These are phyloP conservation scores for Esperia sulphurella DNA, from an alignment of 2,888 invertebrate species.

Conservation along the genomic window DNA sequence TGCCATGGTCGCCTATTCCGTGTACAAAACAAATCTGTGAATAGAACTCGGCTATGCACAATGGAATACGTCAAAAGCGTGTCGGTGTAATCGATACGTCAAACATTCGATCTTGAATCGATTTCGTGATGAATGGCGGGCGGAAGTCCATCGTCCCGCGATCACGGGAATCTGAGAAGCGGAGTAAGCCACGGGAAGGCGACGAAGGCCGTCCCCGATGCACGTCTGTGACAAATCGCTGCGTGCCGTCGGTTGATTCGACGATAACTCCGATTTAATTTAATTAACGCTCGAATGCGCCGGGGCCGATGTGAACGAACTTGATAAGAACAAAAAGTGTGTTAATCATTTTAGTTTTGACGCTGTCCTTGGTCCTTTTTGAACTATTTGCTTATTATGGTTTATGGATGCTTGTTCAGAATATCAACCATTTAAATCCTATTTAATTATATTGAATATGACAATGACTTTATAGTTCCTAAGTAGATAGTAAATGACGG, in stretches of 20 bases:
- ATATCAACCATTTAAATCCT: background rate
- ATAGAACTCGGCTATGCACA: conserved; percentile 30
- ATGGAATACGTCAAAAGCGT: conserved; percentile 39
- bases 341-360: conserved; percentile 20
- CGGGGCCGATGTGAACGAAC: conserved; percentile 43
- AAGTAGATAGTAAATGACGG: too few relatives aligned
- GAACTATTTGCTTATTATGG: background rate
- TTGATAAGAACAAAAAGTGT: conserved; percentile 19
- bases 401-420: background rate
- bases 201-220: conserved; percentile 25
- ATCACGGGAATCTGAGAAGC: conserved; percentile 21
- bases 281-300: conserved; percentile 64
- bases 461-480: too few relatives aligned
- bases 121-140: conserved; percentile 68
- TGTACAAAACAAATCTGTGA: conserved; percentile 22
- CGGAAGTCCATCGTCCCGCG: conserved; percentile 56
- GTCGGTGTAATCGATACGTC: conserved; percentile 66
- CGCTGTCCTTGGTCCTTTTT: background rate
- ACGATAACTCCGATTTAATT: conserved; percentile 65
- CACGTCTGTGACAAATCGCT: conserved; percentile 67
- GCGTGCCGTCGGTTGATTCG: conserved; percentile 52
- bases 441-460: too few relatives aligned
- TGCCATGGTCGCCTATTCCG: conserved; percentile 8
- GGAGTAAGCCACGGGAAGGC: conserved; percentile 27
- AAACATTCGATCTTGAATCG: conserved; percentile 62